A percentile compares a stretch with the other conserved stretches of the same genome.
Evolutionary conservation across 2,888 invertebrate genomes (phyloP).

Genomic region (Heliconius erato): DNA sequence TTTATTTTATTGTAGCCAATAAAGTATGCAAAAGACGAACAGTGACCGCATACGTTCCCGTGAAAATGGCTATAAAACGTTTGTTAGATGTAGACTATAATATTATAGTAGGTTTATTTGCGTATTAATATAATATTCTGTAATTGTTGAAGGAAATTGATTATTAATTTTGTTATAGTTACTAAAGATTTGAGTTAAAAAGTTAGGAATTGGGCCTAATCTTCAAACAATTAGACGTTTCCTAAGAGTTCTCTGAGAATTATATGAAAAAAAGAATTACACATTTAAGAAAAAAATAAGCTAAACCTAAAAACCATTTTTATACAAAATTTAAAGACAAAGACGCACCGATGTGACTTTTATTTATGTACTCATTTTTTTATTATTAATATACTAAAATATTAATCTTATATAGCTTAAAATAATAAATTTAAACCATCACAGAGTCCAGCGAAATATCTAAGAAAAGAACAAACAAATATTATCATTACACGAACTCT

Average conservation of each 20-base stretch:
- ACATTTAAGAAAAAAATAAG: too few relatives aligned
- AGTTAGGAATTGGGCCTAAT: too few relatives aligned
- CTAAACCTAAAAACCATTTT: too few relatives aligned
- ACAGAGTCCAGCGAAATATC: not conserved
- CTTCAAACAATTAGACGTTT: too few relatives aligned
- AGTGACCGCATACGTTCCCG: conserved; percentile 65
- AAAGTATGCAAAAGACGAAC: conserved; percentile 73
- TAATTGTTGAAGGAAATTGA: not conserved
- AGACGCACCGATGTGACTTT: too few relatives aligned
- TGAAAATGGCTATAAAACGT: conserved; percentile 62
- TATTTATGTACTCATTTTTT: not conserved
- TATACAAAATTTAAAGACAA: too few relatives aligned
- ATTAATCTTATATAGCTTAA: not conserved
- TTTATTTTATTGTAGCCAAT: conserved; percentile 80
- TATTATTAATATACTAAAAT: not conserved
- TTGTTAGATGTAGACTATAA: conserved; percentile 55
- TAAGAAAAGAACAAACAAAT: conserved; percentile 18
- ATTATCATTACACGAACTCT: conserved; percentile 44
- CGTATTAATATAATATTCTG: conserved; percentile 39
- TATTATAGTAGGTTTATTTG: conserved; percentile 40
- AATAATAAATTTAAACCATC: not conserved
- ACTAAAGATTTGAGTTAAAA: too few relatives aligned
- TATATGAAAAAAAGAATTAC: too few relatives aligned
- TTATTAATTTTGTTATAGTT: too few relatives aligned
- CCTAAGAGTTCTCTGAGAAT: too few relatives aligned